Conservation (phyloP, 2,113 vertebrate species). For the Bungarus multicinctus region DNA sequence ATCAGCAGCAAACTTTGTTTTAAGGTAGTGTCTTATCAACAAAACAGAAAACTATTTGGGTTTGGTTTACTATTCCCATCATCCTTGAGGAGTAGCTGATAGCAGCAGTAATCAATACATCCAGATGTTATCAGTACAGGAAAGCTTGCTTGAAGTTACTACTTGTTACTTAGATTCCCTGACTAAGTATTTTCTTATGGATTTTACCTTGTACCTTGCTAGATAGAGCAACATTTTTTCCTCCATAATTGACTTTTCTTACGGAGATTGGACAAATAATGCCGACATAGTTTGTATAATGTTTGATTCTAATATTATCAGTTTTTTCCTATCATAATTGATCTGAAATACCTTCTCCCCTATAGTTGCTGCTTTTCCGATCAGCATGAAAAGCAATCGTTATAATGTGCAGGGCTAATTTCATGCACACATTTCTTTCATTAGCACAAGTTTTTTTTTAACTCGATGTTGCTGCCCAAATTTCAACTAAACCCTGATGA, state of each 20-base stretch:
- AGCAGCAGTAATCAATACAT: not conserved
- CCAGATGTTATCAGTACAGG: not conserved
- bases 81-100: not conserved
- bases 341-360: accelerated
- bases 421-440: not conserved
- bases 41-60: not conserved
- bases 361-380: constrained; percentile 3
- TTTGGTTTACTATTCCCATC: not conserved
- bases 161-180: no score
- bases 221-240: not conserved
- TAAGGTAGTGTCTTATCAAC: not conserved
- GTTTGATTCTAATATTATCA: not conserved
- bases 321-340: not conserved
- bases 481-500: not conserved
- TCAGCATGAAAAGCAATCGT: not conserved
- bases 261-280: not conserved
- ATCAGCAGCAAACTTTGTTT: not conserved
- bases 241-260: not conserved
- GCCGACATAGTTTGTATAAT: not conserved
- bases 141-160: not conserved
- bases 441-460: not conserved
- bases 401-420: not conserved
- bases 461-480: constrained; percentile 3
- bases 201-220: not conserved
- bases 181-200: not conserved